phyloP scores from a whole-genome alignment of 2,113 vertebrate genomes.

The Galbula dea region DNA sequence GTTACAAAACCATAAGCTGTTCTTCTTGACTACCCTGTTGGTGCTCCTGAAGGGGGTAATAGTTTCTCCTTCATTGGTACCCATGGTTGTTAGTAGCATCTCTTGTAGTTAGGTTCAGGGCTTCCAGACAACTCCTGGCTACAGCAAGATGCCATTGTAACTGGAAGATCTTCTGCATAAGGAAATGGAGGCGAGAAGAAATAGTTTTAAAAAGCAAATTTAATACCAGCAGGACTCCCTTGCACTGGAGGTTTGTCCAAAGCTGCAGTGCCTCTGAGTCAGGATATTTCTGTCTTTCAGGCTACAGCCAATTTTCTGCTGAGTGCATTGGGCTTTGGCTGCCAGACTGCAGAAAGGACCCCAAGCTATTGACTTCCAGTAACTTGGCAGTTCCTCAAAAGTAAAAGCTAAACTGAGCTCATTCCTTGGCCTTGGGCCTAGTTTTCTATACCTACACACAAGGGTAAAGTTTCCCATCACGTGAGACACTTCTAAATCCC shows the following conservation, averaged over 20 bases:
- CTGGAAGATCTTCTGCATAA: neutral
- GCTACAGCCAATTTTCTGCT: neutral
- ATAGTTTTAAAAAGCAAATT: neutral
- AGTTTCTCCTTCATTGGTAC: neutral
- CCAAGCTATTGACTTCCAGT: slow-evolving; percentile 22
- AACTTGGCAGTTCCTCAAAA: slow-evolving; percentile 35
- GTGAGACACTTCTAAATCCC: neutral
- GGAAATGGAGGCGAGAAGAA: neutral
- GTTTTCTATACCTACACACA: neutral
- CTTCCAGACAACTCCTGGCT: neutral
- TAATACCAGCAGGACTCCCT: neutral
- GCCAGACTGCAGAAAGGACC: neutral
- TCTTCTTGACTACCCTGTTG: neutral
- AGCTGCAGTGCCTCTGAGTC: neutral
- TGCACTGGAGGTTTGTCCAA: neutral
- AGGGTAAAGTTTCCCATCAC: neutral
- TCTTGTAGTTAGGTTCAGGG: neutral
- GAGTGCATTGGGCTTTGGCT: neutral
- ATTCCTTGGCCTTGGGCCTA: slow-evolving; percentile 16
- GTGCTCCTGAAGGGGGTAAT: neutral
- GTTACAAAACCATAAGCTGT: neutral
- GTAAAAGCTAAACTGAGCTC: neutral
- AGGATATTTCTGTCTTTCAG: slow-evolving; percentile 29
- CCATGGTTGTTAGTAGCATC: neutral
- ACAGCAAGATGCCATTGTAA: neutral